Base-by-base conservation (phyloP, 2,797 vertebrate species). In the Poecilia wingei region DNA sequence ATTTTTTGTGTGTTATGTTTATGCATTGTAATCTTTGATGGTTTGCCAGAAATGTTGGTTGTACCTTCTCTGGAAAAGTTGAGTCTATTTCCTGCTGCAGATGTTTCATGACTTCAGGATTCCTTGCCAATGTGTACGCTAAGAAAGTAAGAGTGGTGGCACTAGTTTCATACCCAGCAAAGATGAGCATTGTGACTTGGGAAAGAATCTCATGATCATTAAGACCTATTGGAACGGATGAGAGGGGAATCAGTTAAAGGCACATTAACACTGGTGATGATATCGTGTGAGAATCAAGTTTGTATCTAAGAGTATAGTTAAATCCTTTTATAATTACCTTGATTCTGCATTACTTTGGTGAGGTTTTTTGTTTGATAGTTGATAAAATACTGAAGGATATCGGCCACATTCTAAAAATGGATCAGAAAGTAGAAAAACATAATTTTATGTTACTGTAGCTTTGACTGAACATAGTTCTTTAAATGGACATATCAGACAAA, bases 191-290 rank as follows among this genome's bases (percentile, higher is more conserved):
- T 31, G 93, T 81, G 14, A 89, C 87, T 66, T 97, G 96, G n/a
- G 96, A 93, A 36, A 93, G 64, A 51, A 97, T 92, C 89, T 98
- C 97, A 6, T 95, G 90, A 78, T 97, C 96, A 7, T 89, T 96
- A 53, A 97, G 86, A 51, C 93, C 96, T 97, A 86, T 61, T 55
- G 81, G 31, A 18, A 43, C 3, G 10, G 6, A 31, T 0, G 64
- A 13, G 53, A 80, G 2, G 1, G 7, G 28, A 22, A 79, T n/a
- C 20, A 70, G n/a, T 61, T 16, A 2, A 76, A 61, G 20, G 31
- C 8, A 1, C 69, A 31, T 75, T 31, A 43, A 0, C n/a, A 53
- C 22, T 87, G 86, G 90, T 93, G 41, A 70, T 3, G n/a, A 28
- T 45, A 33, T 25, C 39, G 10, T 64, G 33, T 36, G 20, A 64